Conservation (phyloP, 1,140 invertebrate genomes). For the Tyrophagus putrescentiae region DNA sequence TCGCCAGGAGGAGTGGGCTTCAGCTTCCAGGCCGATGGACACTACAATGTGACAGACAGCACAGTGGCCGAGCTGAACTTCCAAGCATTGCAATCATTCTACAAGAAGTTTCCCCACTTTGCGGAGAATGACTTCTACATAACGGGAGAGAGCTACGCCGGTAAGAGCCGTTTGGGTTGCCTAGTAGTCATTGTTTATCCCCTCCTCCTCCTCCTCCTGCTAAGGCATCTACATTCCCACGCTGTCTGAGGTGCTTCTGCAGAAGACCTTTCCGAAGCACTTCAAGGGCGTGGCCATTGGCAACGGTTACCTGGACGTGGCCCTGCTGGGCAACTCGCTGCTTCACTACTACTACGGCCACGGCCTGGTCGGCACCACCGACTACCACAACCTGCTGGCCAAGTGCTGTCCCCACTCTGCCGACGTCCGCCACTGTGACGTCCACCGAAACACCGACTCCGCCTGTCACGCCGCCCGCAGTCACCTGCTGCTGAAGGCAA, state of each 20-base stretch:
- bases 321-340: conserved; percentile 36
- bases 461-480: not conserved
- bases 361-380: conserved; percentile 35
- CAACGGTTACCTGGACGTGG: conserved; percentile 37
- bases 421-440: conserved; percentile 16
- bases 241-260: conserved; percentile 36
- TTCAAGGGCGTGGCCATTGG: conserved; percentile 40
- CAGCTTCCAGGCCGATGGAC: conserved; percentile 38
- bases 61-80: conserved; percentile 35
- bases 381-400: not conserved
- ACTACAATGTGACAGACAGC: conserved; percentile 37
- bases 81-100: conserved; percentile 38
- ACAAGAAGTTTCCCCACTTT: conserved; percentile 39
- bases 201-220: too few relatives aligned
- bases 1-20: conserved; percentile 43
- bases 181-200: too few relatives aligned
- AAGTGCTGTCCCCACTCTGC: conserved; percentile 4
- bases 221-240: conserved; percentile 40
- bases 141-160: conserved; percentile 38
- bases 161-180: too few relatives aligned
- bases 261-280: conserved; percentile 30
- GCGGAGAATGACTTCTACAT: conserved; percentile 34
- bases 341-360: conserved; percentile 41
- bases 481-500: not conserved
- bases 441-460: not conserved